Evolutionary conservation across 2,797 vertebrate species (phyloP).

Genomic region (Rhinichthys osculus): DNA sequence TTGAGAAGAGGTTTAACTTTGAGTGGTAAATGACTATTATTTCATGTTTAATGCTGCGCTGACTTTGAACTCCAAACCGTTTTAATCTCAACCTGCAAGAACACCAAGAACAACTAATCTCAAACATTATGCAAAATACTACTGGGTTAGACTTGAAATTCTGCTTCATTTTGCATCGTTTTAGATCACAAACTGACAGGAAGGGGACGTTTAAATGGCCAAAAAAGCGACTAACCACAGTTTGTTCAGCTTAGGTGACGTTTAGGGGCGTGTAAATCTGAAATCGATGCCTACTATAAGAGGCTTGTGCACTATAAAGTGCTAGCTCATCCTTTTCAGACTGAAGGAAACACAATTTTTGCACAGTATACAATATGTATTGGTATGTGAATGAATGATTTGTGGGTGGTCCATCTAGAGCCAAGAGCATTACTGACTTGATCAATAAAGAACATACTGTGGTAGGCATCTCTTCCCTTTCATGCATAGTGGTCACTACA

Average conservation of each 20-base stretch:
- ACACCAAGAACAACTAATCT: background rate
- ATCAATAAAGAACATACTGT: background rate
- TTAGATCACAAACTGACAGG: background rate
- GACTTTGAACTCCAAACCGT: conserved; percentile 9
- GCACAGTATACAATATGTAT: background rate
- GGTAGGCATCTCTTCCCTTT: background rate
- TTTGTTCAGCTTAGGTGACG: background rate
- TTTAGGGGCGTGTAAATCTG: background rate
- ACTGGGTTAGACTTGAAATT: background rate
- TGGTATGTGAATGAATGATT: background rate
- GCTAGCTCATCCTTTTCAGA: background rate
- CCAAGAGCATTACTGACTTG: background rate
- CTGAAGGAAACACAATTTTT: background rate
- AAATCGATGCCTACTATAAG: background rate
- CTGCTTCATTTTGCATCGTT: background rate
- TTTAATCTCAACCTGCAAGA: background rate
- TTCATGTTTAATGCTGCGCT: conserved; percentile 8
- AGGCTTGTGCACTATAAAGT: background rate
- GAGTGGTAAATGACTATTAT: conserved; percentile 28
- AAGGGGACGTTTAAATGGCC: background rate
- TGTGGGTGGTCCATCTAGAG: background rate
- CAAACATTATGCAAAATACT: background rate
- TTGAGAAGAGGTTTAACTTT: conserved; percentile 11
- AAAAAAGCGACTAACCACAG: background rate
- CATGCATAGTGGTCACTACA: too few relatives aligned